phyloP scores from a whole-genome alignment of 2,113 vertebrate genomes.

The Castor canadensis region DNA sequence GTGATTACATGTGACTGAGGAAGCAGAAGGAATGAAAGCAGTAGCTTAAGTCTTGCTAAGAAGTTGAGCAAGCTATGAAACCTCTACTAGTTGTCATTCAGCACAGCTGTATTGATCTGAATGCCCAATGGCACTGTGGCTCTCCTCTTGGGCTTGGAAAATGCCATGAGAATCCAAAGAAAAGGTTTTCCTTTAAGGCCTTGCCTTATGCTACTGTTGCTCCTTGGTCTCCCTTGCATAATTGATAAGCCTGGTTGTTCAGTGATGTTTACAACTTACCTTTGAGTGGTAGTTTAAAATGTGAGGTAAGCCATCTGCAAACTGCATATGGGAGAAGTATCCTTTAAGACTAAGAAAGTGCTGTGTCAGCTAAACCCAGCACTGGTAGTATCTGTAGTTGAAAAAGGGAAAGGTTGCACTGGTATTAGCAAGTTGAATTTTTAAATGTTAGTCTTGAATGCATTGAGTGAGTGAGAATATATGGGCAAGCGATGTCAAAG shows the following conservation, averaged over 20 bases:
- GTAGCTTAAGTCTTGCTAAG: slow-evolving; percentile 7
- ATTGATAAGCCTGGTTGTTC: slow-evolving; percentile 41
- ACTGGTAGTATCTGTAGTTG: background rate
- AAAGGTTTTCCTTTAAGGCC: slow-evolving; percentile 37
- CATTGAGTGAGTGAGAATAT: slow-evolving; percentile 34
- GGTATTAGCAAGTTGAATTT: slow-evolving; percentile 28
- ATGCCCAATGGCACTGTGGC: slow-evolving; percentile 48
- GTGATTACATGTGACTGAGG: background rate
- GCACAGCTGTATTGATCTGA: slow-evolving; percentile 5
- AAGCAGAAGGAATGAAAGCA: slow-evolving; percentile 12
- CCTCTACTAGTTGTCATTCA: slow-evolving; percentile 15
- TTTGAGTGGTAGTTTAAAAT: background rate
- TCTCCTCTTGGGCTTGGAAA: slow-evolving; percentile 18
- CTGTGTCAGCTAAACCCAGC: background rate
- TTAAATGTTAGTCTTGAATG: slow-evolving; percentile 39
- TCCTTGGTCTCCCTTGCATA: slow-evolving; percentile 6
- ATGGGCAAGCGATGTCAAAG: background rate
- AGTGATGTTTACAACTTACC: slow-evolving; percentile 58
- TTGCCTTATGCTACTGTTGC: slow-evolving; percentile 51
- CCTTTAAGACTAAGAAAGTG: slow-evolving; percentile 32
- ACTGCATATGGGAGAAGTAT: background rate
- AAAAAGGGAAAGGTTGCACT: background rate
- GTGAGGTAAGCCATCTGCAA: background rate
- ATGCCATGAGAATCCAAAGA: slow-evolving; percentile 30
- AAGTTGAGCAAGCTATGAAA: background rate